These are phyloP conservation scores for Hipparchia sbordonii DNA, from an alignment of 2,888 invertebrate genomes.

Conservation along the genomic window DNA sequence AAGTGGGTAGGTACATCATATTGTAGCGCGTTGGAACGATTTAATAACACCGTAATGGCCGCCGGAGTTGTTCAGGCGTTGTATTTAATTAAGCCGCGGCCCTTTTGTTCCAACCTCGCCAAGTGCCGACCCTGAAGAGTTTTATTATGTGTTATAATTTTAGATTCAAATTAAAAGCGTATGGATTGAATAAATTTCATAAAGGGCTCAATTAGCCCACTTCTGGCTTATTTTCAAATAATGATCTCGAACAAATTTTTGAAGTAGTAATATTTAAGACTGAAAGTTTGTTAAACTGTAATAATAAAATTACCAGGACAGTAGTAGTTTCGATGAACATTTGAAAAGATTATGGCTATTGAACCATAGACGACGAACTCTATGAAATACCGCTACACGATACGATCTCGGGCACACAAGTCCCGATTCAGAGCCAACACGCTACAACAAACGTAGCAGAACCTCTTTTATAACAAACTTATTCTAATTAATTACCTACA, in stretches of 20 bases:
- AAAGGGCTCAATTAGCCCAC: background rate
- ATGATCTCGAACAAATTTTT: background rate
- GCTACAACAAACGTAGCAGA: too few species aligned
- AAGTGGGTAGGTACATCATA: slow-evolving; percentile 64
- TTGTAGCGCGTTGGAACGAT: slow-evolving; percentile 73
- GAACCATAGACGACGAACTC: too few species aligned
- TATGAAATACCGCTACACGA: too few species aligned
- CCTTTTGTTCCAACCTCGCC: slow-evolving; percentile 65
- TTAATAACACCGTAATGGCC: slow-evolving; percentile 80
- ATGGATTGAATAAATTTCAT: slow-evolving; percentile 21
- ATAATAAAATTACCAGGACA: too few species aligned
- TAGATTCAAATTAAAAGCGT: slow-evolving; percentile 25
- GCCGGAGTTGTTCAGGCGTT: slow-evolving; percentile 65
- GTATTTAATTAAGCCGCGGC: slow-evolving; percentile 75
- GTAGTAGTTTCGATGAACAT: too few species aligned
- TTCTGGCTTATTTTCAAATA: background rate
- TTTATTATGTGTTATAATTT: slow-evolving; percentile 71
- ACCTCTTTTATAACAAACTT: too few species aligned
- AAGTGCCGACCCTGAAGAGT: slow-evolving; percentile 55
- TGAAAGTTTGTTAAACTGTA: background rate
- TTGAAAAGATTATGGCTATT: too few species aligned
- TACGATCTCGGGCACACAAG: too few species aligned
- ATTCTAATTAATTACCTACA: too few species aligned
- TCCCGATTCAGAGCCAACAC: too few species aligned
- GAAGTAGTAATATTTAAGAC: background rate